Percentiles rank a stretch among this genome's conserved stretches.
phyloP scores from a whole-genome alignment of 2,888 invertebrate genomes.

The Brachylomia viminalis region DNA sequence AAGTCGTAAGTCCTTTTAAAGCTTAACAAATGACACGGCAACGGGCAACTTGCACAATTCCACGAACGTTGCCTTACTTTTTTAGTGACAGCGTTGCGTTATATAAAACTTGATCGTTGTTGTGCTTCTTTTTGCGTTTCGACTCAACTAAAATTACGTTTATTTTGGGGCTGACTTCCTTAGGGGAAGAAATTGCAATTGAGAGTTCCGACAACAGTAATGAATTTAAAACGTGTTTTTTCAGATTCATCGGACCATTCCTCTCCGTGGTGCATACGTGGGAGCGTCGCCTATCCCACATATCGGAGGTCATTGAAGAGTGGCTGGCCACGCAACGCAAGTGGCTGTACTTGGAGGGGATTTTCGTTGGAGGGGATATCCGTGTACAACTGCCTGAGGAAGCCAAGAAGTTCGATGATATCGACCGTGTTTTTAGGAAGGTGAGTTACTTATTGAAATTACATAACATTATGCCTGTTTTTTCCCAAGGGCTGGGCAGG shows the following conservation, averaged over 20 bases:
- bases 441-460: constrained; percentile 76
- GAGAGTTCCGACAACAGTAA: background rate
- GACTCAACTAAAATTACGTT: background rate
- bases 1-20: too few relatives aligned
- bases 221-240: background rate
- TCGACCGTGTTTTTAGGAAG: constrained; percentile 95
- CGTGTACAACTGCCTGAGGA: constrained; percentile 96
- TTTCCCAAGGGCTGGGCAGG: too few relatives aligned
- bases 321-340: constrained; percentile 97
- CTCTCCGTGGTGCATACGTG: constrained; percentile 95
- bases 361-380: constrained; percentile 97
- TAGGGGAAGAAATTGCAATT: background rate
- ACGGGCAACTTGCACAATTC: too few relatives aligned
- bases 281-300: constrained; percentile 95
- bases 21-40: too few relatives aligned
- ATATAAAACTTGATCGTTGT: background rate
- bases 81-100: background rate
- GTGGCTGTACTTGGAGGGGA: constrained; percentile 98
- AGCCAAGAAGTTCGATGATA: constrained; percentile 97
- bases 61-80: background rate
- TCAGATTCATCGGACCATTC: constrained; percentile 97
- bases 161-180: background rate
- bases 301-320: constrained; percentile 96
- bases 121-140: background rate
- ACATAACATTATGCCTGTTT: background rate